phyloP scores from a whole-genome alignment of 2,797 vertebrate genomes.

The Hafferia zeledoni region DNA sequence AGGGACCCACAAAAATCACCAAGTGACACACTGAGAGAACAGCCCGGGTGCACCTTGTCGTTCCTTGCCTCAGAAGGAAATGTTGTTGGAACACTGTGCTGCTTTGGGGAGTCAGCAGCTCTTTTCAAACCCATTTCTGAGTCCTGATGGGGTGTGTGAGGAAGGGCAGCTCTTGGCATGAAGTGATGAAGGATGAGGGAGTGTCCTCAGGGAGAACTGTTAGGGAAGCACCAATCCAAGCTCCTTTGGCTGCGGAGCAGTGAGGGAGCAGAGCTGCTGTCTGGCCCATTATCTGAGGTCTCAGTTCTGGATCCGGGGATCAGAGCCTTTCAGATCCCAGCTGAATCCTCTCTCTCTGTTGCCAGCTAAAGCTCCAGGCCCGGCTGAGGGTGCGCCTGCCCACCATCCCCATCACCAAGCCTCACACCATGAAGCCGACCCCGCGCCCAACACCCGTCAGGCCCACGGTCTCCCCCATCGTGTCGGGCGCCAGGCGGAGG shows the following conservation, averaged over 20 bases:
- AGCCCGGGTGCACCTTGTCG: neutral
- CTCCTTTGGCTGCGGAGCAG: accelerated
- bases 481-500: slow-evolving; percentile 85
- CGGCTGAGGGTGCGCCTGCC: slow-evolving; percentile 80
- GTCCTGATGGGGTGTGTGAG: neutral
- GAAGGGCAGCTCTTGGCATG: neutral
- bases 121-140: neutral
- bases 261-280: neutral
- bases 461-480: slow-evolving; percentile 77
- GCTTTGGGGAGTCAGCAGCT: neutral
- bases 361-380: slow-evolving; percentile 78
- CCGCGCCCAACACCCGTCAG: slow-evolving; percentile 77
- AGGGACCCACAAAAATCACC: neutral
- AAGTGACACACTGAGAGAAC: neutral
- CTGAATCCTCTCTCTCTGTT: neutral
- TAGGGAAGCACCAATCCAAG: accelerated
- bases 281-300: accelerated
- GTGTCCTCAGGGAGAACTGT: neutral
- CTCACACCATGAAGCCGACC: slow-evolving; percentile 83
- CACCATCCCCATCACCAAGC: slow-evolving; percentile 83
- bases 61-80: neutral
- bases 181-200: neutral
- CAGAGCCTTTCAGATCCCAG: neutral
- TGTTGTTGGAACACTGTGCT: accelerated
- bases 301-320: accelerated